Base-by-base conservation (phyloP, 2,797 vertebrate genomes). In the Phrynocephalus forsythii region DNA sequence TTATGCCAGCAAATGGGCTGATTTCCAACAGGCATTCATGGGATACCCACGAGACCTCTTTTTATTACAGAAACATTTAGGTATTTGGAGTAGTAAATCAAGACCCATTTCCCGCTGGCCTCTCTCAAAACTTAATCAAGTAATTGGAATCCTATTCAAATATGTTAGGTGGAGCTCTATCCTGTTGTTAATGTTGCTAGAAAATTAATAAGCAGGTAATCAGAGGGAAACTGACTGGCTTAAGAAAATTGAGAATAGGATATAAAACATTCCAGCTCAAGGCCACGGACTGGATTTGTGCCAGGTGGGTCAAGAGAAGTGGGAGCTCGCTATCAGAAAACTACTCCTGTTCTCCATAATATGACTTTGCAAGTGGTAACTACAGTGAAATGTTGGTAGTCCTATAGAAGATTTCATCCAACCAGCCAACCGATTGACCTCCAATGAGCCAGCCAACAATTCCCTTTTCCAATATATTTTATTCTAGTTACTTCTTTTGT, bases 101-200 rank as follows among this genome's bases (percentile, higher is more conserved):
- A 90, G 72, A 83, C 79, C 33, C 0, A 1, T 84, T 93, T 91
- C 88, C 86, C 78, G 87, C 48, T 84, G 6, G 5, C 83, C 71
- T 15, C 1, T 38, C 85, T 91, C 91, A 91, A 95, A 95, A 89
- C 93, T 90, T 95, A 94, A 94, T 81, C 44, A 83, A 86, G 85
- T 90, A 90, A 89, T 94, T 94, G 30, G 79, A 93, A 92, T 81
- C 88, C 92, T 93, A 86, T 90, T 91, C 94, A 95, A 94, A 92
- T 75, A 92, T 3, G 30, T 91, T 88, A 93, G 90, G 85, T 92
- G 89, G 87, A 95, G 91, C 73, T 89, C 94, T 84, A 86, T 95
- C 95, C 95, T 95, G 90, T 87, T 60, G 56, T 93, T 94, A 94
- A 95, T 90, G 94, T 95, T 94, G 95, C 96, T 96, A 92, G 93